These are phyloP conservation scores for Geotrypetes seraphini DNA, from an alignment of 2,797 vertebrate species.

Conservation along the genomic window DNA sequence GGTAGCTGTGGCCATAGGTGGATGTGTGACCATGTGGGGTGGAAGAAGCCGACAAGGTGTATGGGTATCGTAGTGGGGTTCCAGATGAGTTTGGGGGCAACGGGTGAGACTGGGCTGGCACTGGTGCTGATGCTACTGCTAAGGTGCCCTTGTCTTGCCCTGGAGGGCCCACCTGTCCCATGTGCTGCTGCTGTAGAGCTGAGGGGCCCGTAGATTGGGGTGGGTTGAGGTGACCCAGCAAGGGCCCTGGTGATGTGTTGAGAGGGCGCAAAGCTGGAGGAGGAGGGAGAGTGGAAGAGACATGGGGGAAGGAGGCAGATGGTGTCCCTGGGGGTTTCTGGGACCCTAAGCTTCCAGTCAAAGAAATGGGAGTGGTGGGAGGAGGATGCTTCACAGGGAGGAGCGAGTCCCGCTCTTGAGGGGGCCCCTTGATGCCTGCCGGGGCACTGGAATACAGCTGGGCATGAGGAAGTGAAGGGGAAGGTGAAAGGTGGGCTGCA, in stretches of 20 bases:
- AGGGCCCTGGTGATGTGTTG: constrained; percentile 33
- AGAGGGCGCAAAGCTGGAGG: constrained; percentile 56
- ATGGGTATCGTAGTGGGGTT: constrained; percentile 24
- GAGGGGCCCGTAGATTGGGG: constrained; percentile 48
- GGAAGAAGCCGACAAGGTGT: constrained; percentile 29
- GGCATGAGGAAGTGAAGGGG: constrained; percentile 21
- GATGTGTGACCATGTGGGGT: constrained; percentile 52
- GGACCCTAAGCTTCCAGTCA: constrained; percentile 32
- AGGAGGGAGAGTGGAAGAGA: constrained; percentile 56
- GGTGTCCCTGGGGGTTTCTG: constrained; percentile 32
- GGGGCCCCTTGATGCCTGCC: constrained; percentile 3
- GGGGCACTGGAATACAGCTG: constrained; percentile 21
- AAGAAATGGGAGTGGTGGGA: constrained; percentile 54
- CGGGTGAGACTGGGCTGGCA: constrained; percentile 45
- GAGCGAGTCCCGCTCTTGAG: neutral
- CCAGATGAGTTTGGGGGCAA: constrained; percentile 4
- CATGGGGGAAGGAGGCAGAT: constrained; percentile 42
- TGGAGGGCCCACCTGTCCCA: constrained; percentile 29
- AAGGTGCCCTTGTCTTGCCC: constrained; percentile 48
- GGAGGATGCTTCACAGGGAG: constrained; percentile 39
- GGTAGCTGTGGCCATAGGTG: constrained; percentile 65
- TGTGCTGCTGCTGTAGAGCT: too few relatives aligned
- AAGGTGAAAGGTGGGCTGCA: constrained; percentile 13
- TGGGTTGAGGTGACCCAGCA: constrained; percentile 40
- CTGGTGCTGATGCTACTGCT: too few relatives aligned